Evolutionary conservation across 1,140 invertebrate genomes (phyloP).

Genomic region (Drosophila equinoxialis): DNA sequence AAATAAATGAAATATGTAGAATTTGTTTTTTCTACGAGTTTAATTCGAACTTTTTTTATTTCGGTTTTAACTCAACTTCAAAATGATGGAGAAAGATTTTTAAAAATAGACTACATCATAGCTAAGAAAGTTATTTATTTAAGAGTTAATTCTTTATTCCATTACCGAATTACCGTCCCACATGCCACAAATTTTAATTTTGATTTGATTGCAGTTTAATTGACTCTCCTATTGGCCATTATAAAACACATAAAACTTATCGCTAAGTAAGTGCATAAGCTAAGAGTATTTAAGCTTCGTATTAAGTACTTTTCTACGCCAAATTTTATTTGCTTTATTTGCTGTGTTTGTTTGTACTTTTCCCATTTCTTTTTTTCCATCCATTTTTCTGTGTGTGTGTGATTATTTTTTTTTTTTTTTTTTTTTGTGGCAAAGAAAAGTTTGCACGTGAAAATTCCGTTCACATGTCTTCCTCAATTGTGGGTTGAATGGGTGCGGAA

Average conservation of each 20-base stretch:
- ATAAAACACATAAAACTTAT: background rate
- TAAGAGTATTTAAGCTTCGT: slow-evolving; percentile 39
- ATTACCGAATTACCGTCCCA: too few species aligned
- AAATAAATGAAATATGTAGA: too few species aligned
- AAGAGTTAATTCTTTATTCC: too few species aligned
- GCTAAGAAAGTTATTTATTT: too few species aligned
- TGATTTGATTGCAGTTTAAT: too few species aligned
- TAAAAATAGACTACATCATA: too few species aligned
- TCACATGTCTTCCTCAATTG: slow-evolving; percentile 60
- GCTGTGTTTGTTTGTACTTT: slow-evolving; percentile 44
- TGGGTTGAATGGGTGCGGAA: slow-evolving; percentile 15
- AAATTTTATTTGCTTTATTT: slow-evolving; percentile 63
- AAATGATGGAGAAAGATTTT: too few species aligned
- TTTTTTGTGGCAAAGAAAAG: slow-evolving; percentile 57
- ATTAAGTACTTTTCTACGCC: slow-evolving; percentile 20
- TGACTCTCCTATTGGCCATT: background rate
- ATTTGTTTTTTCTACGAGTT: too few species aligned
- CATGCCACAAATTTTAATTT: too few species aligned
- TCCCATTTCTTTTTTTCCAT: slow-evolving; percentile 20
- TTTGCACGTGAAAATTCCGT: slow-evolving; percentile 79
- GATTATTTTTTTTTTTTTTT: slow-evolving; percentile 37
- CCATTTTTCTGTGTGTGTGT: slow-evolving; percentile 28
- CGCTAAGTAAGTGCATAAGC: slow-evolving; percentile 33
- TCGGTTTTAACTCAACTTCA: too few species aligned
- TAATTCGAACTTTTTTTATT: too few species aligned